Evolutionary conservation across 2,113 vertebrate genomes (phyloP).

Genomic region (Plectropomus leopardus): DNA sequence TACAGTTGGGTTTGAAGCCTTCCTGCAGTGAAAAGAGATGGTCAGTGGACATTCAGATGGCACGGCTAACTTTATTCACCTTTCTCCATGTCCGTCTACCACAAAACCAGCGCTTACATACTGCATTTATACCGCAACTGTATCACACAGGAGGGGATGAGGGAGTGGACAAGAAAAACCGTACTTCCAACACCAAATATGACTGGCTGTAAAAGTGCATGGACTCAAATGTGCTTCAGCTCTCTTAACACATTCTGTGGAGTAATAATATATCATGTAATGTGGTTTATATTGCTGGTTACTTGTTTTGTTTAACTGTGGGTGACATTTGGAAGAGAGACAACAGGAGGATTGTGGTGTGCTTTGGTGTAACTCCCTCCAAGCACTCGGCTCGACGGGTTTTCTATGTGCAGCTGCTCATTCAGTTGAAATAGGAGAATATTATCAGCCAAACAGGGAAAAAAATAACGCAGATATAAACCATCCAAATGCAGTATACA

Average conservation of each 20-base stretch:
- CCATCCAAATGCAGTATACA: slow-evolving; percentile 66
- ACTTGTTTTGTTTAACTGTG: slow-evolving; percentile 28
- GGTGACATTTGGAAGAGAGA: slow-evolving; percentile 9
- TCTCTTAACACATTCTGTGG: slow-evolving; percentile 18
- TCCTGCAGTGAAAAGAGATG: slow-evolving; percentile 58
- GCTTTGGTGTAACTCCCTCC: slow-evolving; percentile 59
- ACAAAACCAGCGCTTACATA: slow-evolving; percentile 62
- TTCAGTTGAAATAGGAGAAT: not conserved
- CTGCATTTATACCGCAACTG: slow-evolving; percentile 66
- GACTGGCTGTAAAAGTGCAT: slow-evolving; percentile 1
- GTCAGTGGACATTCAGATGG: slow-evolving; percentile 74
- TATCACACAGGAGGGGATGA: not conserved
- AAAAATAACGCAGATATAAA: slow-evolving; percentile 8
- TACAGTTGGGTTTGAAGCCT: slow-evolving; percentile 69
- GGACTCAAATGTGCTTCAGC: slow-evolving; percentile 49
- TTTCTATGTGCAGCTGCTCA: slow-evolving; percentile 47
- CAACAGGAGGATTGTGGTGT: slow-evolving; percentile 49
- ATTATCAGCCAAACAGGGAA: slow-evolving; percentile 5
- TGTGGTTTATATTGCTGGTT: slow-evolving; percentile 67
- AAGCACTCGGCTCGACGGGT: slow-evolving; percentile 12
- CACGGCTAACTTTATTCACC: slow-evolving; percentile 48
- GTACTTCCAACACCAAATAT: slow-evolving; percentile 3
- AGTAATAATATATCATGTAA: slow-evolving; percentile 3
- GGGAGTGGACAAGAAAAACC: not conserved
- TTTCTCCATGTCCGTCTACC: slow-evolving; percentile 24